Conservation (phyloP, 2,888 invertebrate genomes). For the Aelia acuminata region DNA sequence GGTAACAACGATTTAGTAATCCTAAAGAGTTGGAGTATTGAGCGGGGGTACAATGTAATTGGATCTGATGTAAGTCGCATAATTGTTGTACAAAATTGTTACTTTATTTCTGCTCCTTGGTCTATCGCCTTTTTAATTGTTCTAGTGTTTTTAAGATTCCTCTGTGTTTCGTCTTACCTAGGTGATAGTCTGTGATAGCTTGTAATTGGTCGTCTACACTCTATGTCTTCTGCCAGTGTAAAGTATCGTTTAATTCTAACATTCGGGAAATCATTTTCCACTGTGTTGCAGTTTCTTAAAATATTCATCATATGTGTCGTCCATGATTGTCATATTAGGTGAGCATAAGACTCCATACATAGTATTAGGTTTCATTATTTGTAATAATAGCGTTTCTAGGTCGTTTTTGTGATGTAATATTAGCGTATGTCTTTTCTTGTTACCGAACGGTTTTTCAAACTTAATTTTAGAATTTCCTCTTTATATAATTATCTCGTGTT, state of each 20-base stretch:
- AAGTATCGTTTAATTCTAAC: background rate
- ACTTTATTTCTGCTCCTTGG: too few relatives aligned
- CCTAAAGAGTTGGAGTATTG: too few relatives aligned
- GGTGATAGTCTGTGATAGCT: too few relatives aligned
- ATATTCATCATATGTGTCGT: background rate
- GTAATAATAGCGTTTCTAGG: background rate
- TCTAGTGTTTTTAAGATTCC: too few relatives aligned
- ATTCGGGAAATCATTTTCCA: background rate
- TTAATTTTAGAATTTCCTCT: background rate
- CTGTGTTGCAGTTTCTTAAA: background rate
- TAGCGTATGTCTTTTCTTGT: background rate
- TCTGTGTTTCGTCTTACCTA: too few relatives aligned
- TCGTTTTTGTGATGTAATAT: background rate
- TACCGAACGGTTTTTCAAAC: background rate
- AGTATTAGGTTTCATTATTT: background rate
- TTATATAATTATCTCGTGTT: background rate
- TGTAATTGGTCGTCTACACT: too few relatives aligned
- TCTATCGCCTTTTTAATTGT: too few relatives aligned
- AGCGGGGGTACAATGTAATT: too few relatives aligned
- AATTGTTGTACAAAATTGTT: too few relatives aligned
- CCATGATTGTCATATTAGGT: background rate
- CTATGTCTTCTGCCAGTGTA: background rate
- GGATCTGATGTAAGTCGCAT: too few relatives aligned
- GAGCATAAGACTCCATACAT: background rate
- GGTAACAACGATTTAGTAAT: too few relatives aligned